Conservation (phyloP, 1,140 invertebrate species). For the Drosophila sechellia region DNA sequence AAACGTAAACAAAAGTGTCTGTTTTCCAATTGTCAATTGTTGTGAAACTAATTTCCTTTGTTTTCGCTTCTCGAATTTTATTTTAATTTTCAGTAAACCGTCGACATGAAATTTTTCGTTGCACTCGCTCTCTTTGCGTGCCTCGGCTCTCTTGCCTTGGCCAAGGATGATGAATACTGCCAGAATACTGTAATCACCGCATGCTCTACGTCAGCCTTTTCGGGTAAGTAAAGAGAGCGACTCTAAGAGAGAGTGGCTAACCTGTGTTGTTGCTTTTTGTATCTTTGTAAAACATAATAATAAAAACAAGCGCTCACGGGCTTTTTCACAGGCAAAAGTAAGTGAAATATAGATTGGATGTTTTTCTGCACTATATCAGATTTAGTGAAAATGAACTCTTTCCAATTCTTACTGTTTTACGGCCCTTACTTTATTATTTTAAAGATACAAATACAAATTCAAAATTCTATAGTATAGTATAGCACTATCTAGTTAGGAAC, state of each 20-base stretch:
- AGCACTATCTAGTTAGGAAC: neutral
- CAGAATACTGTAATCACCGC: slow-evolving; percentile 87
- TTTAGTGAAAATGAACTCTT: neutral
- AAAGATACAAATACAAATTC: neutral
- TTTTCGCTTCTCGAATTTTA: slow-evolving; percentile 54
- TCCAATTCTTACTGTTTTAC: neutral
- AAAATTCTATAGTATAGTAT: neutral
- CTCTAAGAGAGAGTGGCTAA: slow-evolving; percentile 41
- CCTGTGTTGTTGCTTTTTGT: slow-evolving; percentile 45
- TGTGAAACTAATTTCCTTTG: slow-evolving; percentile 65
- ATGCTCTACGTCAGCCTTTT: slow-evolving; percentile 84
- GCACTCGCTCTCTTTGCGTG: slow-evolving; percentile 85
- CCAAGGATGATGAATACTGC: slow-evolving; percentile 86
- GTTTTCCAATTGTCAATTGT: slow-evolving; percentile 33
- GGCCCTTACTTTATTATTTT: neutral
- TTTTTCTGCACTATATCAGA: neutral
- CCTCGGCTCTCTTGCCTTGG: slow-evolving; percentile 85
- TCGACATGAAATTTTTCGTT: slow-evolving; percentile 86
- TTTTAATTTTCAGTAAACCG: slow-evolving; percentile 34
- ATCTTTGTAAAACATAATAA: slow-evolving; percentile 51
- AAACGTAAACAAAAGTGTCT: slow-evolving; percentile 13
- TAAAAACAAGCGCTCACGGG: slow-evolving; percentile 72
- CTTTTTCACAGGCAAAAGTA: slow-evolving; percentile 78
- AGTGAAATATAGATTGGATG: slow-evolving; percentile 27
- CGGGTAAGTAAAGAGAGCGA: slow-evolving; percentile 61